Evolutionary conservation across 2,113 vertebrate genomes (phyloP), one percentile per base, ranked within the genome.

Genomic region (Gnathonemus echidnorhynchus): DNA sequence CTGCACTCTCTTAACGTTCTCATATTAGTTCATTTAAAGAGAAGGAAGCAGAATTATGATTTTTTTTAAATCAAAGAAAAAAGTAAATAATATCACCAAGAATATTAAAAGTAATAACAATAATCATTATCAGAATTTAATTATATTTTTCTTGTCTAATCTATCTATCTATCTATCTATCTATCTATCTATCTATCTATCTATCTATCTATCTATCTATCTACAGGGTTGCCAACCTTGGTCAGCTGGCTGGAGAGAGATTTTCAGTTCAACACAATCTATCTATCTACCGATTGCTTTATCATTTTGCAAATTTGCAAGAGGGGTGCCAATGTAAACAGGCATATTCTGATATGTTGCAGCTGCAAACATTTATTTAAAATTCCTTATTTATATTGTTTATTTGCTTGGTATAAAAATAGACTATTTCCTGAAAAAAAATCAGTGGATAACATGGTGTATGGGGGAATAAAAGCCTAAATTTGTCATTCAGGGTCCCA

Each of bases 401-500:
- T 91, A 2, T 10, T 48, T 90, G 31, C 70, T 35, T 27, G 39
- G 87, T 90, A 92, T 58, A 86, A 62, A 89, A 90, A 91, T 90
- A 88, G 80, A 84, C n/a, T 88, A 89, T 92, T 93, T 93, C 66
- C 90, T 92, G 92, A 94, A 92, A 84, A 91, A 19, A 4, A 39
- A 4, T 94, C 93, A 92, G 92, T 91, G 92, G 89, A 66, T 88
- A 93, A 91, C 89, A 87, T 89, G 74, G 88, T 74, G 85, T 35
- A 15, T 85, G 85, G 46, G 46, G 46, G 49, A 50, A 93, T 91
- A 93, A 93, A 93, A 94, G 93, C 94, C 21, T n/a, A 93, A 95
- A 93, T 86, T 52, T 93, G 84, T 93, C 92, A 93, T 94, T 93
- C 92, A 92, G 93, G 92, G 91, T 91, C 91, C 92, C 90, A 92